These are phyloP conservation scores for Porphyrio hochstetteri DNA, from an alignment of 2,113 vertebrate species.

Conservation along the genomic window DNA sequence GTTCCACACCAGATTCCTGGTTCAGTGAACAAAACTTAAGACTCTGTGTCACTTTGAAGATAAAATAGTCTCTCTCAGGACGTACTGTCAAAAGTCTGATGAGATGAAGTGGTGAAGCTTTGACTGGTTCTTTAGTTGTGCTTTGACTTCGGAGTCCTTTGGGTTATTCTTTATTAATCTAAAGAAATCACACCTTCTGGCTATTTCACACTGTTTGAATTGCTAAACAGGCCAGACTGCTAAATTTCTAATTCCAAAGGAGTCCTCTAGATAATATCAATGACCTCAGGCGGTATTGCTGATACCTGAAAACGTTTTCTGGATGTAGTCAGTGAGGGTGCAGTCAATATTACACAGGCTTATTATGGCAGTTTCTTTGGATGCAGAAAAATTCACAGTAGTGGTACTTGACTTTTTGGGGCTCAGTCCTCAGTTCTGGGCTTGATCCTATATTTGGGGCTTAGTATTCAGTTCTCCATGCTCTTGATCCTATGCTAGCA, in stretches of 20 bases:
- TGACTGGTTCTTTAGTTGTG: slow-evolving; percentile 58
- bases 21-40: slow-evolving; percentile 65
- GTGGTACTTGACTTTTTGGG: background rate
- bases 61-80: slow-evolving; percentile 66
- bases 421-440: background rate
- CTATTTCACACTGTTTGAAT: slow-evolving; percentile 65
- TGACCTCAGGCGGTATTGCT: background rate
- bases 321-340: background rate
- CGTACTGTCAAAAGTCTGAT: slow-evolving; percentile 63
- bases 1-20: background rate
- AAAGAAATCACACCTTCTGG: slow-evolving; percentile 74
- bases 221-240: slow-evolving; percentile 56
- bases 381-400: background rate
- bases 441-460: background rate
- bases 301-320: background rate
- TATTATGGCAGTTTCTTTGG: background rate
- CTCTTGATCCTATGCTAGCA: background rate
- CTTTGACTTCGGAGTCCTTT: slow-evolving; percentile 68
- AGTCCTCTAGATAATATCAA: slow-evolving; percentile 7
- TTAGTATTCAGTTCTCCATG: background rate
- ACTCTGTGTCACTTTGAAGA: slow-evolving; percentile 70
- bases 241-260: slow-evolving; percentile 31
- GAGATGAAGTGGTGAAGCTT: slow-evolving; percentile 38
- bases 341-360: background rate
- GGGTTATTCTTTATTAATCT: slow-evolving; percentile 75